These are phyloP conservation scores for Netelia inedita DNA, from an alignment of 2,888 invertebrate genomes.

Conservation along the genomic window DNA sequence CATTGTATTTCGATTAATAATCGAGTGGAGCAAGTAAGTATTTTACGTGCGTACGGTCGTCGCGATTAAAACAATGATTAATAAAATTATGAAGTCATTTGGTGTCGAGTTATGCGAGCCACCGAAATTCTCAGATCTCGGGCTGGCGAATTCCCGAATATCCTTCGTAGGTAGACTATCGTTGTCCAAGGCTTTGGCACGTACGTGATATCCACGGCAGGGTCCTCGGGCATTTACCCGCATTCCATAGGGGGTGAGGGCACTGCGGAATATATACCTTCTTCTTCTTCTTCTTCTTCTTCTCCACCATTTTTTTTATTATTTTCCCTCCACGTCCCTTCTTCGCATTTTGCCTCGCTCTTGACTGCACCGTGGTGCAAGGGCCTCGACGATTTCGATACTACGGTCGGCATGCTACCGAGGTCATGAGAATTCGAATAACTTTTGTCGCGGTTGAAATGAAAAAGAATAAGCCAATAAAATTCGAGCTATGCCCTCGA, in stretches of 20 bases:
- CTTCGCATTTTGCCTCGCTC: not conserved
- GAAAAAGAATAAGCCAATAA: conserved; percentile 16
- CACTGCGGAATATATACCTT: conserved; percentile 53
- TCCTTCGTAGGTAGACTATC: conserved; percentile 4
- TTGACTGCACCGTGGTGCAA: conserved; percentile 20
- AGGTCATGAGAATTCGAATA: conserved; percentile 77
- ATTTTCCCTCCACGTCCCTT: not conserved
- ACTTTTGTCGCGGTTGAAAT: conserved; percentile 43
- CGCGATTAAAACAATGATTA: not conserved
- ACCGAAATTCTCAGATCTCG: not conserved
- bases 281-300: conserved; percentile 1
- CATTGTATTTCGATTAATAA: too few relatives aligned
- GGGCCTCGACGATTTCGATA: conserved; percentile 74
- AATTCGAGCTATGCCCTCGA: conserved; percentile 8
- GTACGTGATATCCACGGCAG: conserved; percentile 43
- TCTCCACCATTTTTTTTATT: conserved; percentile 12
- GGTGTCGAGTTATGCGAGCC: not conserved
- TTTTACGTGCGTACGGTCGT: too few relatives aligned
- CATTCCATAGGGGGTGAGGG: conserved; percentile 74
- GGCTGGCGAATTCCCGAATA: conserved; percentile 1
- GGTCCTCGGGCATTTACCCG: conserved; percentile 69
- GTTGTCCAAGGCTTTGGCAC: conserved; percentile 9
- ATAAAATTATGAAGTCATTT: not conserved
- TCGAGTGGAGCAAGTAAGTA: too few relatives aligned
- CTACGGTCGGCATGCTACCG: conserved; percentile 75